These are phyloP conservation scores for Telenomus remus DNA, from an alignment of 1,140 invertebrate species.

Conservation along the genomic window DNA sequence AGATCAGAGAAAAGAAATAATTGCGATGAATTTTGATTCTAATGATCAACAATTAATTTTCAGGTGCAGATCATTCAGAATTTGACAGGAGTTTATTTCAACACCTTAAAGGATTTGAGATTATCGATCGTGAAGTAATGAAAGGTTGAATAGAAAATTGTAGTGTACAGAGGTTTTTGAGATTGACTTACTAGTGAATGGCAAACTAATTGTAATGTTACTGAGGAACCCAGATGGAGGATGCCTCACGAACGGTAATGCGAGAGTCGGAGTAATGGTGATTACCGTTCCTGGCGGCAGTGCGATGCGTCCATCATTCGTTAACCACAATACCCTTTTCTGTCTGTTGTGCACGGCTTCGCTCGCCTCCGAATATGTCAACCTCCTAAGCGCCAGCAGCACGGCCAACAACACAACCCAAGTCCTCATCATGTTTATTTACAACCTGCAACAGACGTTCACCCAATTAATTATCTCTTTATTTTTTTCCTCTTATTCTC, in stretches of 20 bases:
- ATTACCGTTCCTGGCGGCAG: slow-evolving; percentile 87
- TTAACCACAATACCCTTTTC: slow-evolving; percentile 88
- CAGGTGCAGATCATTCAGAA: no score
- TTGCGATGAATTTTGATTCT: no score
- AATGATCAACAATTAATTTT: no score
- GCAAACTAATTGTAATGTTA: slow-evolving; percentile 88
- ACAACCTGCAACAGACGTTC: slow-evolving; percentile 32
- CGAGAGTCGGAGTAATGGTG: slow-evolving; percentile 86
- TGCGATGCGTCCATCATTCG: slow-evolving; percentile 86
- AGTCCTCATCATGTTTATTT: slow-evolving; percentile 39
- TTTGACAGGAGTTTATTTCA: neutral
- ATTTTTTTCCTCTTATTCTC: neutral
- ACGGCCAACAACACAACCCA: slow-evolving; percentile 19
- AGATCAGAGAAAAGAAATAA: no score
- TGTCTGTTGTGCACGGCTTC: slow-evolving; percentile 80
- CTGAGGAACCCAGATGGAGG: slow-evolving; percentile 89
- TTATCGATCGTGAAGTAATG: neutral
- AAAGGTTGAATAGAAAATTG: neutral
- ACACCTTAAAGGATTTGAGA: neutral
- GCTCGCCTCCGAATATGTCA: slow-evolving; percentile 4
- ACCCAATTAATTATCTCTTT: neutral
- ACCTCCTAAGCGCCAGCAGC: slow-evolving; percentile 19
- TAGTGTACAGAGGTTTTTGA: slow-evolving; percentile 4
- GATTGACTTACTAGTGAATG: slow-evolving; percentile 86
- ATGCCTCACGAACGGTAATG: slow-evolving; percentile 87